Evolutionary conservation across 2,797 vertebrate species (phyloP).

Genomic region (Tolypeutes matacus): DNA sequence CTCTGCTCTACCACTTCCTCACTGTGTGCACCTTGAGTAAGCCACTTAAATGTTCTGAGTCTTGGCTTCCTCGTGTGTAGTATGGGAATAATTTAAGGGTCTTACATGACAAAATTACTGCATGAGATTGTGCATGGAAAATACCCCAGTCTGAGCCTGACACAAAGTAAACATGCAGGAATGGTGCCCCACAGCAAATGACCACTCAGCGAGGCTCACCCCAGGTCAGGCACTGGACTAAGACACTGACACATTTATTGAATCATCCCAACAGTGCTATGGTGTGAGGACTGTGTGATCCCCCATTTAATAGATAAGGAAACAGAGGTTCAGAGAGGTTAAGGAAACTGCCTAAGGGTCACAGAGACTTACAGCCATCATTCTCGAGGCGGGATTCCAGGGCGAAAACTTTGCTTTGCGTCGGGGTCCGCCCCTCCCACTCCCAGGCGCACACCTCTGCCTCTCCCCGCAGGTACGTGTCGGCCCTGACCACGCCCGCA

Average conservation of each 20-base stretch:
- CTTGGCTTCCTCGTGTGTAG: not conserved
- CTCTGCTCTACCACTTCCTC: conserved; percentile 4
- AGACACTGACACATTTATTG: not conserved
- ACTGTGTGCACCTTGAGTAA: not conserved
- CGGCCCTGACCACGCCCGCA: conserved; percentile 97
- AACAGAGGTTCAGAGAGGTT: no score
- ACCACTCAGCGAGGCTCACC: not conserved
- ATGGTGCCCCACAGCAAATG: not conserved
- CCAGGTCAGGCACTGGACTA: not conserved
- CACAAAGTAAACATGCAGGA: not conserved
- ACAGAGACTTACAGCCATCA: not conserved
- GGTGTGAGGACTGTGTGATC: not conserved
- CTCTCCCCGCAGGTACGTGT: conserved; percentile 93
- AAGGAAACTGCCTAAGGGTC: not conserved
- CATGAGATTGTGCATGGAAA: not conserved
- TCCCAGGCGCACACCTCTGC: not conserved
- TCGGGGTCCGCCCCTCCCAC: not conserved
- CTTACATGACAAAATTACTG: not conserved
- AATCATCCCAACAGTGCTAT: not conserved
- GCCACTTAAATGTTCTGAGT: not conserved
- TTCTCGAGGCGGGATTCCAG: not conserved
- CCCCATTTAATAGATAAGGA: not conserved
- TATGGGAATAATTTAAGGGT: not conserved
- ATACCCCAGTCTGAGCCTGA: not conserved
- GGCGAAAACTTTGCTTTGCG: not conserved